A percentile compares a stretch with the other conserved stretches of the same genome.
These are phyloP conservation scores for Acleris sparsana DNA, from an alignment of 2,888 invertebrate genomes.

Conservation along the genomic window DNA sequence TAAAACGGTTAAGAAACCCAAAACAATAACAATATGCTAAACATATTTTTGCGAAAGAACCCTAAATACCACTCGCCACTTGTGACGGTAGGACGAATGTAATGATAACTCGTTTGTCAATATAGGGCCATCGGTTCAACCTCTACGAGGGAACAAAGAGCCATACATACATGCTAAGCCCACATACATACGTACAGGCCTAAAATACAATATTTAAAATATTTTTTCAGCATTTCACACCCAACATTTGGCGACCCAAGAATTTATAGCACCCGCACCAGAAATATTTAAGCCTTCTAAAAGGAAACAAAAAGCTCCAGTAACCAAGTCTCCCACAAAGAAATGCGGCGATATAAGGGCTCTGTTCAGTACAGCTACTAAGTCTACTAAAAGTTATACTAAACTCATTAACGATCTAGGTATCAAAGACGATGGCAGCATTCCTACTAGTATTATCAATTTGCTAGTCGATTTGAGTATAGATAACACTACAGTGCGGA, in stretches of 20 bases:
- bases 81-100: too few relatives aligned
- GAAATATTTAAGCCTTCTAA: conserved; percentile 56
- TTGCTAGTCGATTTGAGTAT: conserved; percentile 75
- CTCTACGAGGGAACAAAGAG: too few relatives aligned
- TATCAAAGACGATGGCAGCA: conserved; percentile 61
- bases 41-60: too few relatives aligned
- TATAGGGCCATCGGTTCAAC: too few relatives aligned
- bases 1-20: too few relatives aligned
- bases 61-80: too few relatives aligned
- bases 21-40: too few relatives aligned
- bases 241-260: conserved; percentile 53
- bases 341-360: conserved; percentile 82
- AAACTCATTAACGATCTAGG: conserved; percentile 71
- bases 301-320: conserved; percentile 55
- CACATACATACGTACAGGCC: too few relatives aligned
- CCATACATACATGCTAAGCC: too few relatives aligned
- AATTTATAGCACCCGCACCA: conserved; percentile 43
- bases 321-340: conserved; percentile 61
- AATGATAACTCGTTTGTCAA: too few relatives aligned
- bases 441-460: conserved; percentile 66
- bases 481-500: conserved; percentile 56
- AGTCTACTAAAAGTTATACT: conserved; percentile 75
- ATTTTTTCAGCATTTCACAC: conserved; percentile 54
- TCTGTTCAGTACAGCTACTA: conserved; percentile 76
- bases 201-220: too few relatives aligned